A percentile compares a stretch with the other conserved stretches of the same genome.
Conservation (phyloP, 2,797 vertebrate species). For the Xenops minutus region DNA sequence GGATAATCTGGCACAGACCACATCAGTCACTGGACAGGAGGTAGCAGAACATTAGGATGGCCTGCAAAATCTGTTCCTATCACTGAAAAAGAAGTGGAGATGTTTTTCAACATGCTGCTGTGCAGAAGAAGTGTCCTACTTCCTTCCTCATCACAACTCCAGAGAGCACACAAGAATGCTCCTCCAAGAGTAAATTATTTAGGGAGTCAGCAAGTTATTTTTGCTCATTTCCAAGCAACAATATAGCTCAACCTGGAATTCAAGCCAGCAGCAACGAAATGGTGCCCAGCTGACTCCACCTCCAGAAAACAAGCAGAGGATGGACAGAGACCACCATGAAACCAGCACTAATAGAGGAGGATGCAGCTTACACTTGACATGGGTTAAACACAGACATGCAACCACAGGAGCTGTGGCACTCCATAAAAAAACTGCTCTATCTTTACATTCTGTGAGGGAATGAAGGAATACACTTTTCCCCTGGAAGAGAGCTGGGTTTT, state of each 20-base stretch:
- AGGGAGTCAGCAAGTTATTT: slow-evolving; percentile 20
- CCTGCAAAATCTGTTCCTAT: not conserved
- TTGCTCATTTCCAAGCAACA: slow-evolving; percentile 24
- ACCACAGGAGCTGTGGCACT: not conserved
- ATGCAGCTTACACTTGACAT: rapidly evolving
- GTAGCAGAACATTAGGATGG: not conserved
- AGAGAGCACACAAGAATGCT: not conserved
- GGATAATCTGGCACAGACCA: not conserved
- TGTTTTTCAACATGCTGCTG: not conserved
- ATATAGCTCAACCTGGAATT: not conserved
- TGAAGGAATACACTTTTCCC: not conserved
- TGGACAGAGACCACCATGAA: not conserved
- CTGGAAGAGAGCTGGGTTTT: not conserved
- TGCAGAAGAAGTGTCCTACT: not conserved
- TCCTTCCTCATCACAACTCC: not conserved
- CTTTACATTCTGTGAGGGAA: not conserved
- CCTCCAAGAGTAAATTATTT: slow-evolving; percentile 44
- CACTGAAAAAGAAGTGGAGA: slow-evolving; percentile 4
- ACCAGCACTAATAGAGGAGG: not conserved
- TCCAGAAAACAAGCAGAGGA: not conserved
- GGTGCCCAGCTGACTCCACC: not conserved
- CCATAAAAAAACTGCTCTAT: not conserved
- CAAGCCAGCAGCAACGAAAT: slow-evolving; percentile 21
- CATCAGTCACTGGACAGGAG: not conserved
- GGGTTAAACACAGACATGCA: not conserved